Percentiles rank a stretch among this genome's conserved stretches.
These are phyloP conservation scores for Leptogaster cylindrica DNA, from an alignment of 2,888 invertebrate genomes.

Conservation along the genomic window DNA sequence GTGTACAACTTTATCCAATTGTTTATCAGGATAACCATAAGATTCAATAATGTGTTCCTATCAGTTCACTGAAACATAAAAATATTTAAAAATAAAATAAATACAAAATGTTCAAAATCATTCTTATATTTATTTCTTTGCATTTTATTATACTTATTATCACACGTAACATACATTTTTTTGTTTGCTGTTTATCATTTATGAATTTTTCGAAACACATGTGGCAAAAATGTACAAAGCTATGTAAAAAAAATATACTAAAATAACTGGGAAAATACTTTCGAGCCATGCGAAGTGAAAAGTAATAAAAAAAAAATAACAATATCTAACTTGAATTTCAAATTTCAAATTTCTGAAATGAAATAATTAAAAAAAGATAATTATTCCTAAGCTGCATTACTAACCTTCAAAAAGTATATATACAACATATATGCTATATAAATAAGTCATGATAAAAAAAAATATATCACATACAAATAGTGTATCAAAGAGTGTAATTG, in stretches of 20 bases:
- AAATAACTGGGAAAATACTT: background rate
- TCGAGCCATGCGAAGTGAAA: background rate
- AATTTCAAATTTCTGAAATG: no score
- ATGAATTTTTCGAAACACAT: constrained; percentile 1
- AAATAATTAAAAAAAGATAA: no score
- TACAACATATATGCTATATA: constrained; percentile 28
- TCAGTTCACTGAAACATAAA: no score
- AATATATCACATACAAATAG: constrained; percentile 36
- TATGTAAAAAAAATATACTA: constrained; percentile 6
- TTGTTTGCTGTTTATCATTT: constrained; percentile 35
- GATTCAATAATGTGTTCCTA: no score
- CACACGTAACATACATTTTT: constrained; percentile 40
- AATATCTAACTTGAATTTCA: no score
- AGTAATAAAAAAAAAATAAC: constrained; percentile 20
- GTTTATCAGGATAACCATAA: no score
- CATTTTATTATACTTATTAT: constrained; percentile 35
- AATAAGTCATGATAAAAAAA: constrained; percentile 39
- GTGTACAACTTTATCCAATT: no score
- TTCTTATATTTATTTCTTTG: constrained; percentile 32
- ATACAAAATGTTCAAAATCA: no score
- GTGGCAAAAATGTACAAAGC: background rate
- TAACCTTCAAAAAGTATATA: constrained; percentile 20
- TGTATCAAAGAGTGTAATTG: constrained; percentile 31
- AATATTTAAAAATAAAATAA: no score
- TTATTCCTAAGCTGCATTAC: constrained; percentile 20